phyloP scores from a whole-genome alignment of 1,140 invertebrate genomes.

The Lithobius niger region DNA sequence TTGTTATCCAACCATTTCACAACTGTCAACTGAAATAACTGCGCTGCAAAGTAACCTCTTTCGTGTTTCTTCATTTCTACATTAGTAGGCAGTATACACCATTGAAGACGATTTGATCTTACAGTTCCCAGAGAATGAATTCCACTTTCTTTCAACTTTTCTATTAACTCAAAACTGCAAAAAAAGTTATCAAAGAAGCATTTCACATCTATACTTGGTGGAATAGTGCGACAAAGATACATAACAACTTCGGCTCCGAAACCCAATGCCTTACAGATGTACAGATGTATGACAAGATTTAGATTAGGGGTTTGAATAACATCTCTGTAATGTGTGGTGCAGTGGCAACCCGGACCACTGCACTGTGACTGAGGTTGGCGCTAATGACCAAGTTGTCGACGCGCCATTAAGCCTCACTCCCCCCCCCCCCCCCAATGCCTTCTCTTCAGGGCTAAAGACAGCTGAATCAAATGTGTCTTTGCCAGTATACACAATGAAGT shows the following conservation, averaged over 20 bases:
- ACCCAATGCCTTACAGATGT: no score
- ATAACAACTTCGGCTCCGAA: no score
- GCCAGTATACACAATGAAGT: conserved; percentile 32
- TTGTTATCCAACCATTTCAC: neutral
- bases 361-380: no score
- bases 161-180: neutral
- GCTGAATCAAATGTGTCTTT: conserved; percentile 8
- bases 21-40: neutral
- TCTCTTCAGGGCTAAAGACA: neutral
- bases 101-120: neutral
- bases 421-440: neutral
- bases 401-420: no score
- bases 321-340: no score
- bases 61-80: neutral
- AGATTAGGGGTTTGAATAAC: no score
- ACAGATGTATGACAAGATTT: no score
- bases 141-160: neutral
- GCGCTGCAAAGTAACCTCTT: neutral
- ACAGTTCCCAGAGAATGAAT: neutral
- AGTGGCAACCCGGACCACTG: no score
- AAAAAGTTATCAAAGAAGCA: neutral
- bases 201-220: neutral
- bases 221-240: neutral
- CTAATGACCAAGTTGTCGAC: no score
- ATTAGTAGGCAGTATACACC: neutral